Evolutionary conservation across 2,113 vertebrate species (phyloP), one percentile per base, ranked within the genome.

Genomic region (Lophius piscatorius): DNA sequence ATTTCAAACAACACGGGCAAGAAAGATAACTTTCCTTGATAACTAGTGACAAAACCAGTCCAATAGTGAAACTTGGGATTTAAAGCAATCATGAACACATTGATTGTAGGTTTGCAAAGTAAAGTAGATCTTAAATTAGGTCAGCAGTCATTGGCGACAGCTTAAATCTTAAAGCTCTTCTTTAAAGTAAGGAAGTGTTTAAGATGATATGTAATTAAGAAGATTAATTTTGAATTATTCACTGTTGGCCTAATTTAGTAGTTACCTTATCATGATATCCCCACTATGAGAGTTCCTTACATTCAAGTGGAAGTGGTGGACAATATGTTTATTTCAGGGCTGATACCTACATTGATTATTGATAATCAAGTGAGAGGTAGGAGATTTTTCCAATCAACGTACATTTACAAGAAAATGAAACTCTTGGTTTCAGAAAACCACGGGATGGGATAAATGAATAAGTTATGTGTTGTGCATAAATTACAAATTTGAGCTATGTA

Each of bases 221-320:
- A 71, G 82, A 84, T 84, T 87, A 74, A 71, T 76, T n/a, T 74
- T 36, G 51, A 84, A 74, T 81, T 63, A 77, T 56, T 58, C 70
- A 63, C 29, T 62, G 69, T 52, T 65, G 76, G 66, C 63, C 74
- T 74, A 38, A 87, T 76, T 76, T 69, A n/a, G 22, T 17, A 35
- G 35, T 50, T 44, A 45, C n/a, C 70, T 42, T 40, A 33, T 58
- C 56, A 63, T 20, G 11, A 69, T n/a, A 1, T 42, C 18, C 18
- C 18, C 24, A 26, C 29, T 3, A 34, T 13, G 2, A 23, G 2
- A 59, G 29, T 35, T 29, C 35, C 26, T 18, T 12, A 14, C 10
- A 17, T 55, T 46, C 18, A 57, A 23, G 17, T 54, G n/a, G 17
- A 22, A 18, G 17, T 5, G 10, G 23, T 12, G 17, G 59, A 28